Evolutionary conservation across 2,888 invertebrate genomes (phyloP).

Genomic region (Dusona sp.): DNA sequence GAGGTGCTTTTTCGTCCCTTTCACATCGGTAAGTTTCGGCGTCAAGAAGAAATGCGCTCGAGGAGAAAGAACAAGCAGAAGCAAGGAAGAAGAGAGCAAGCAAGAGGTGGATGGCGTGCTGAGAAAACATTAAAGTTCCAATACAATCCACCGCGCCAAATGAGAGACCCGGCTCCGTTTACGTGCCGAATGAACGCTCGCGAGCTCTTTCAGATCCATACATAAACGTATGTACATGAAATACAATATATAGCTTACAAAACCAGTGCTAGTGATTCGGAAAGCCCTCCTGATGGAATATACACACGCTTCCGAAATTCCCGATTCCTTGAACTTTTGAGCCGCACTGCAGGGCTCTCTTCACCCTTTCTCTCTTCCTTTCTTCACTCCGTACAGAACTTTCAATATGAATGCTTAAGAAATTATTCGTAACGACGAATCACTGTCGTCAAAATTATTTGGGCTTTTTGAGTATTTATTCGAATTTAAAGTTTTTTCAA

Average conservation of each 20-base stretch:
- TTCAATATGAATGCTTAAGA: not conserved
- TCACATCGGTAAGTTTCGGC: constrained; percentile 79
- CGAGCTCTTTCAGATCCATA: constrained; percentile 72
- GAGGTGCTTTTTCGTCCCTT: constrained; percentile 77
- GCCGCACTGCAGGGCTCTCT: constrained; percentile 68
- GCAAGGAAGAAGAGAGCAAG: constrained; percentile 38
- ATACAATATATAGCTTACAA: constrained; percentile 44
- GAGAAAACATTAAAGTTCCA: constrained; percentile 79
- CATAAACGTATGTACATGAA: constrained; percentile 24
- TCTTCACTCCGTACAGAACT: not conserved
- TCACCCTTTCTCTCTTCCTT: not conserved
- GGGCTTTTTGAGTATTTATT: not conserved
- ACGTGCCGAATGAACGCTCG: constrained; percentile 76
- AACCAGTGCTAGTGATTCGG: constrained; percentile 58
- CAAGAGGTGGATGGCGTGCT: constrained; percentile 76
- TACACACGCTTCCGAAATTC: constrained; percentile 82
- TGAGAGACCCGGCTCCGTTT: constrained; percentile 79
- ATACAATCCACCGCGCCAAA: constrained; percentile 82
- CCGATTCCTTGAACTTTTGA: constrained; percentile 80
- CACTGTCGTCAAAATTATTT: not conserved
- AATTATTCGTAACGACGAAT: not conserved
- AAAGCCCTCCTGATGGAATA: constrained; percentile 77
- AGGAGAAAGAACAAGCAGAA: constrained; percentile 27
- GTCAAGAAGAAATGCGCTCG: constrained; percentile 71
- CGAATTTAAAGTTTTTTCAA: not conserved